phyloP scores from a whole-genome alignment of 1,140 invertebrate species.

The Heliconius nattereri region DNA sequence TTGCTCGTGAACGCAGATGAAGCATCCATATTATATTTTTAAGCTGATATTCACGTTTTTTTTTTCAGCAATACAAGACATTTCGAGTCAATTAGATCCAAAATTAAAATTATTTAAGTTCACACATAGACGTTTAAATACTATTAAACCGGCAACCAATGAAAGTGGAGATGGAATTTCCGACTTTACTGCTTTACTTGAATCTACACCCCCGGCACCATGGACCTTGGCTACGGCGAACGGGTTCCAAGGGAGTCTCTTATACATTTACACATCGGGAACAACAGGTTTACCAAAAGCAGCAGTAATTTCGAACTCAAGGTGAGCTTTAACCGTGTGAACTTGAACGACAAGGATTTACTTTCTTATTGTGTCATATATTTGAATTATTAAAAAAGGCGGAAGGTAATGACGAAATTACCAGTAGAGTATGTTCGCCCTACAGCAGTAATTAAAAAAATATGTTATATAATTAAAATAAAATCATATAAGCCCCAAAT shows the following conservation, averaged over 20 bases:
- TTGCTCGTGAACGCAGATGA: neutral
- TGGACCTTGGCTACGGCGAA: slow-evolving; percentile 73
- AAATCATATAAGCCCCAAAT: too few relatives aligned
- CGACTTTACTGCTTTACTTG: slow-evolving; percentile 66
- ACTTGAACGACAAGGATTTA: neutral
- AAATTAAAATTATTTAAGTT: slow-evolving; percentile 71
- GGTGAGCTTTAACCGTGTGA: slow-evolving; percentile 68
- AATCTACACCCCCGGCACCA: slow-evolving; percentile 57
- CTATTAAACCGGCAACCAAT: slow-evolving; percentile 31
- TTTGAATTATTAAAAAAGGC: neutral
- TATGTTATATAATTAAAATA: too few relatives aligned
- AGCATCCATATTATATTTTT: neutral
- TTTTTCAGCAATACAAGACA: slow-evolving; percentile 74
- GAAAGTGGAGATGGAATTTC: slow-evolving; percentile 53
- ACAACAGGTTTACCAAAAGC: slow-evolving; percentile 95
- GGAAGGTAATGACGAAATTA: neutral
- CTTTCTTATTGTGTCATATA: neutral
- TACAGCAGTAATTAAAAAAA: too few relatives aligned
- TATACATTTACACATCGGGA: slow-evolving; percentile 95
- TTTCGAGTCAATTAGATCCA: slow-evolving; percentile 64
- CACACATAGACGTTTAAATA: slow-evolving; percentile 53
- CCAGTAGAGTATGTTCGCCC: too few relatives aligned
- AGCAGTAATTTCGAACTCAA: slow-evolving; percentile 90
- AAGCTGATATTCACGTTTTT: neutral
- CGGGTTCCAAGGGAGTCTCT: slow-evolving; percentile 77